Evolutionary conservation across 2,113 vertebrate species (phyloP).

Genomic region (Vidua chalybeata): DNA sequence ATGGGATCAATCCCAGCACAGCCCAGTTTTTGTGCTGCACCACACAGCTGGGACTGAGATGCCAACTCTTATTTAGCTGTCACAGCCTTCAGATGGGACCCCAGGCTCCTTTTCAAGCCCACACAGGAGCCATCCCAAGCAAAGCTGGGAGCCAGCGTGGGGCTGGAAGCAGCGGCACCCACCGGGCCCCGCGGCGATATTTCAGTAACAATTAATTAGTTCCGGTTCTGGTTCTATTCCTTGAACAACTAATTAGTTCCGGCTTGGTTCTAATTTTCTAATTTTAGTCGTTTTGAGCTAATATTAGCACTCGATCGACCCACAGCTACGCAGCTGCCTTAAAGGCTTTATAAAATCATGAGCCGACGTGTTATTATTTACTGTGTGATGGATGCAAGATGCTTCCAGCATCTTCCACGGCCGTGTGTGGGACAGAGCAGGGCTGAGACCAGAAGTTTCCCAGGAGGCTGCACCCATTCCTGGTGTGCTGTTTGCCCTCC

Average conservation of each 20-base stretch:
- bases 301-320: conserved; percentile 22
- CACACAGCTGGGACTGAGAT: not conserved
- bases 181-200: not conserved
- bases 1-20: not conserved
- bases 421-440: fast-evolving
- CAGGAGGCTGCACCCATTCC: not conserved
- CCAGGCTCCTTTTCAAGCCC: not conserved
- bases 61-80: not conserved
- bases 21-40: not conserved
- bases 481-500: not conserved
- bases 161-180: not conserved
- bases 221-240: conserved; percentile 55
- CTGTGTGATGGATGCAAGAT: not conserved
- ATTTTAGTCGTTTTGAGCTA: conserved; percentile 50
- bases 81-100: not conserved
- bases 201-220: conserved; percentile 57
- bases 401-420: not conserved
- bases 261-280: conserved; percentile 45
- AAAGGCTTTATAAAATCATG: not conserved
- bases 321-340: not conserved
- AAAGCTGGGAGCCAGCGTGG: not conserved
- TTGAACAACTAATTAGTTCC: conserved; percentile 50
- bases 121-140: not conserved
- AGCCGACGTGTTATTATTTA: not conserved
- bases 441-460: not conserved